phyloP scores from a whole-genome alignment of 1,140 invertebrate species.

The Aphelenchoides avenae region DNA sequence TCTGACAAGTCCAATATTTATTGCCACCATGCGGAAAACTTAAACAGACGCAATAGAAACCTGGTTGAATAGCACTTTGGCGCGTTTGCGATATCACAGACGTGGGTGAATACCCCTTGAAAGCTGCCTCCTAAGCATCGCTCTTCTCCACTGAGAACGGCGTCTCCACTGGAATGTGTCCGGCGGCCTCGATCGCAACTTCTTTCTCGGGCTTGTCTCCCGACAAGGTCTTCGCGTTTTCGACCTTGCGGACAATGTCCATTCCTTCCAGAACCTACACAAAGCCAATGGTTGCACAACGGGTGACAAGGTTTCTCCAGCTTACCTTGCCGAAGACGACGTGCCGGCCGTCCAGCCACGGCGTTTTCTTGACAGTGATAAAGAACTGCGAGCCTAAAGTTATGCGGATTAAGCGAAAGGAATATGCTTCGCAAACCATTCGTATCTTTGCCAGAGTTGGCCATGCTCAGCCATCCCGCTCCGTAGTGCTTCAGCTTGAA shows the following conservation, averaged over 20 bases:
- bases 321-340: slow-evolving; percentile 88
- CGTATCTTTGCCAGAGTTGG: slow-evolving; percentile 72
- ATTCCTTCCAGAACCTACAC: slow-evolving; percentile 75
- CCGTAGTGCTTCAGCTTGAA: slow-evolving; percentile 85
- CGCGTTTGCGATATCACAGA: no score
- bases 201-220: slow-evolving; percentile 60
- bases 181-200: slow-evolving; percentile 60
- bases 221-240: slow-evolving; percentile 46
- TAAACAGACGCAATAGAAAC: no score
- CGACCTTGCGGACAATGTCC: slow-evolving; percentile 61
- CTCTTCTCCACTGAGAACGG: slow-evolving; percentile 61
- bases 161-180: slow-evolving; percentile 54
- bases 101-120: no score
- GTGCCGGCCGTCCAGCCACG: slow-evolving; percentile 88
- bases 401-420: background rate
- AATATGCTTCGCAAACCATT: no score
- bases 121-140: slow-evolving; percentile 33
- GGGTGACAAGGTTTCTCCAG: no score
- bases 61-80: no score
- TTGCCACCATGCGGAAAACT: no score
- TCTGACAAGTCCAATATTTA: no score
- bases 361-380: slow-evolving; percentile 74
- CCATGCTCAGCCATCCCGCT: slow-evolving; percentile 87
- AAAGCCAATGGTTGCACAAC: slow-evolving; percentile 3
- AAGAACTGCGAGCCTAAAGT: slow-evolving; percentile 96